A percentile compares a stretch with the other conserved stretches of the same genome.
Conservation (phyloP, 2,888 invertebrate species). For the Spisula subtruncata region DNA sequence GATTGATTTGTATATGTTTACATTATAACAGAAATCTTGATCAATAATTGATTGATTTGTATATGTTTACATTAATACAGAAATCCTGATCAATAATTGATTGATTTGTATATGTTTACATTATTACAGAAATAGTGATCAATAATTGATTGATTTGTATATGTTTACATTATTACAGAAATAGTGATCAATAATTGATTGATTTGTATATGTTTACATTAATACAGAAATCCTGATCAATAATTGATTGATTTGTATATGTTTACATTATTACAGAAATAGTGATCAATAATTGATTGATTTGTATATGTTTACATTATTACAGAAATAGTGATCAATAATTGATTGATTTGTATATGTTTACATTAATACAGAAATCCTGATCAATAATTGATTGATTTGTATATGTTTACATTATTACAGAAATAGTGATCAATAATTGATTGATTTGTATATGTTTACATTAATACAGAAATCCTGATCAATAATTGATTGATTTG, state of each 20-base stretch:
- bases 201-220: conserved; percentile 20
- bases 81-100: no score
- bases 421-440: no score
- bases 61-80: conserved; percentile 82
- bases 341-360: conserved; percentile 5
- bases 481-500: no score
- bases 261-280: conserved; percentile 86
- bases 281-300: no score
- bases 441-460: conserved; percentile 10
- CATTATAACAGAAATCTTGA: conserved; percentile 88
- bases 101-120: conserved; percentile 1
- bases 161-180: conserved; percentile 85
- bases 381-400: no score
- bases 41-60: no score
- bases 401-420: conserved; percentile 62
- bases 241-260: no score
- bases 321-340: no score
- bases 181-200: no score
- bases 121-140: conserved; percentile 88
- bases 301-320: conserved; percentile 35
- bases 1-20: not conserved
- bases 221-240: conserved; percentile 88
- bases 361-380: conserved; percentile 87
- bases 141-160: no score
- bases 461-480: conserved; percentile 87